These are phyloP conservation scores for Phaonia tiefii DNA, from an alignment of 2,888 invertebrate genomes.

Conservation along the genomic window DNA sequence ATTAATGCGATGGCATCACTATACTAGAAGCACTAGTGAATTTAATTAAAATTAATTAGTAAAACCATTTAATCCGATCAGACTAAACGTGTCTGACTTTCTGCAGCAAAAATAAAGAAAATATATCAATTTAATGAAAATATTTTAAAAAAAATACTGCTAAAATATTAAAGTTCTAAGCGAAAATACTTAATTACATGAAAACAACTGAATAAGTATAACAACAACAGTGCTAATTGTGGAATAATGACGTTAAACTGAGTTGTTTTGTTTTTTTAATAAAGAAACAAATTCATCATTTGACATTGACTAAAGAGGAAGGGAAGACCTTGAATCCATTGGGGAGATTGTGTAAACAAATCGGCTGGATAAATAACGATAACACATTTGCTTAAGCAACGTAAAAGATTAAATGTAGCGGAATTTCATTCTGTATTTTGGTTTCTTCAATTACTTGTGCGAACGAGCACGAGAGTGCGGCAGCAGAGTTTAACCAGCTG, in stretches of 20 bases:
- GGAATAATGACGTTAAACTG: slow-evolving; percentile 30
- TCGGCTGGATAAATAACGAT: slow-evolving; percentile 44
- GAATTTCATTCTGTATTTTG: slow-evolving; percentile 8
- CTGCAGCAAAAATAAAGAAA: not conserved
- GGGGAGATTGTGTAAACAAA: slow-evolving; percentile 67
- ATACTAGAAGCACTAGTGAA: slow-evolving; percentile 15
- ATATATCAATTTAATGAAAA: not conserved
- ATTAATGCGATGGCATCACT: slow-evolving; percentile 16
- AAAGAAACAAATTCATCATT: slow-evolving; percentile 27
- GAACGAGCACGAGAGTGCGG: not conserved
- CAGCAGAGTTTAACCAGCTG: slow-evolving; percentile 44
- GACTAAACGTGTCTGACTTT: no score
- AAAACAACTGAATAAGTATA: not conserved
- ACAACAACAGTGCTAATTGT: not conserved
- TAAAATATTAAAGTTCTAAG: not conserved
- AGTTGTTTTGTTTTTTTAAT: slow-evolving; percentile 17
- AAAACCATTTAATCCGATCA: not conserved
- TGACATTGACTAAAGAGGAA: slow-evolving; percentile 52
- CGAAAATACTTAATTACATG: not conserved
- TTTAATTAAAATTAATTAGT: slow-evolving; percentile 39
- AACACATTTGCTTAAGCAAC: slow-evolving; percentile 27
- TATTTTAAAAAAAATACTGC: no score
- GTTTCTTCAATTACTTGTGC: slow-evolving; percentile 7
- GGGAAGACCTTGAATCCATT: slow-evolving; percentile 62
- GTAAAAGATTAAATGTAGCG: not conserved